phyloP scores from a whole-genome alignment of 2,888 invertebrate species.

The Unio pictorum region DNA sequence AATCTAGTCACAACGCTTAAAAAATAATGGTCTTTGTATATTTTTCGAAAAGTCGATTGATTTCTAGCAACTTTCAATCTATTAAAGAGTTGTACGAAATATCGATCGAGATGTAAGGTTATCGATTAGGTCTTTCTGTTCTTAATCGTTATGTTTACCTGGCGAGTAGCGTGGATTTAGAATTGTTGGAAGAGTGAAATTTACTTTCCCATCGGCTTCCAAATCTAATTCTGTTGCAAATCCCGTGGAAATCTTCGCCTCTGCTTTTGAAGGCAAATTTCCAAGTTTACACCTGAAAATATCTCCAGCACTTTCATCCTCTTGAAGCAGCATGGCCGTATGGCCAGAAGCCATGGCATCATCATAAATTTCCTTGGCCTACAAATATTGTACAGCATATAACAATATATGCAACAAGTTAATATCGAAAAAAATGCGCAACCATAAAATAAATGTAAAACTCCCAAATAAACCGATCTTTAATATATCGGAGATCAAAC shows the following conservation, averaged over 20 bases:
- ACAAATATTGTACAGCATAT: neutral
- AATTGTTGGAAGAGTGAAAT: conserved; percentile 46
- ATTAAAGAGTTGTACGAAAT: no score
- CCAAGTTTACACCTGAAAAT: conserved; percentile 52
- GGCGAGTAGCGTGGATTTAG: conserved; percentile 45
- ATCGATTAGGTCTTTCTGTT: no score
- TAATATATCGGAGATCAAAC: no score
- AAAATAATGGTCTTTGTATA: no score
- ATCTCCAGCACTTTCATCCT: conserved; percentile 43
- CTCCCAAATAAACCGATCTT: no score
- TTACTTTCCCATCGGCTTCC: conserved; percentile 36
- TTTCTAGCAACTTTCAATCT: no score
- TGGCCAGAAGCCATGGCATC: conserved; percentile 44
- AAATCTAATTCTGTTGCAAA: conserved; percentile 48
- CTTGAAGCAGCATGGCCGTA: conserved; percentile 46
- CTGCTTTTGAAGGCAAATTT: conserved; percentile 43
- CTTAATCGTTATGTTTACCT: conserved; percentile 5
- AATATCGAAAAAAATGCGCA: no score
- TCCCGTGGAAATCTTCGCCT: conserved; percentile 36
- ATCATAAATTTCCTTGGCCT: conserved; percentile 49
- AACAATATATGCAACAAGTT: no score
- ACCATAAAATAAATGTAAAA: no score
- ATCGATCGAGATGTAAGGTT: no score
- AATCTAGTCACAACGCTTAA: no score
- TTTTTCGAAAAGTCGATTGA: no score